Percentiles rank a stretch among this genome's conserved stretches.
Evolutionary conservation across 2,797 vertebrate species (phyloP).

Genomic region (Tapirus indicus): DNA sequence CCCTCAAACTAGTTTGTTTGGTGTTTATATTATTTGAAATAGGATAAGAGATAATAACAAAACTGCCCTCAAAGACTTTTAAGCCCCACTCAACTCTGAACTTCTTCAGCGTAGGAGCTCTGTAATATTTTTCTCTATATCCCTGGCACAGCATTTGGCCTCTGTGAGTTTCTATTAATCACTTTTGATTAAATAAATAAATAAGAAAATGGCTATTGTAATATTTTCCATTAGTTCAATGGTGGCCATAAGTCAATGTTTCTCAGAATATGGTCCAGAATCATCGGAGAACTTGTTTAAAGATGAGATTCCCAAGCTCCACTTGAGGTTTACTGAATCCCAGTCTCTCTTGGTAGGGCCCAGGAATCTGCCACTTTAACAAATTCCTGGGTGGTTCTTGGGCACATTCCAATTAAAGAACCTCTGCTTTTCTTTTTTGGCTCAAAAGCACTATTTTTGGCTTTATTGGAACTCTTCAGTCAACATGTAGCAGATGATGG

Average conservation of each 20-base stretch:
- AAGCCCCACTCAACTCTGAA: not conserved
- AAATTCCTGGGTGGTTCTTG: not conserved
- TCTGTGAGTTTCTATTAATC: not conserved
- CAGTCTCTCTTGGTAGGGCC: not conserved
- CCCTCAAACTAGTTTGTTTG: not conserved
- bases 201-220: not conserved
- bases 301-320: not conserved
- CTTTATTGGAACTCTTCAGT: not conserved
- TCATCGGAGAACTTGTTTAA: not conserved
- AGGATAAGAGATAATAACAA: not conserved
- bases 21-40: not conserved
- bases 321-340: not conserved
- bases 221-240: not conserved
- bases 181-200: not conserved
- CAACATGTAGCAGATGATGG: not conserved
- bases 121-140: not conserved
- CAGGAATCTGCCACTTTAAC: not conserved
- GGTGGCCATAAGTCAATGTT: not conserved
- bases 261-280: not conserved
- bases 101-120: not conserved
- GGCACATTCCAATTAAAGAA: not conserved
- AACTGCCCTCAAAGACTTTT: not conserved
- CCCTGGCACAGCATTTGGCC: not conserved
- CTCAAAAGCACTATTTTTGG: constrained; percentile 23
- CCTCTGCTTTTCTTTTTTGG: not conserved